phyloP scores from a whole-genome alignment of 2,888 invertebrate species.

The Nysson spinosus region DNA sequence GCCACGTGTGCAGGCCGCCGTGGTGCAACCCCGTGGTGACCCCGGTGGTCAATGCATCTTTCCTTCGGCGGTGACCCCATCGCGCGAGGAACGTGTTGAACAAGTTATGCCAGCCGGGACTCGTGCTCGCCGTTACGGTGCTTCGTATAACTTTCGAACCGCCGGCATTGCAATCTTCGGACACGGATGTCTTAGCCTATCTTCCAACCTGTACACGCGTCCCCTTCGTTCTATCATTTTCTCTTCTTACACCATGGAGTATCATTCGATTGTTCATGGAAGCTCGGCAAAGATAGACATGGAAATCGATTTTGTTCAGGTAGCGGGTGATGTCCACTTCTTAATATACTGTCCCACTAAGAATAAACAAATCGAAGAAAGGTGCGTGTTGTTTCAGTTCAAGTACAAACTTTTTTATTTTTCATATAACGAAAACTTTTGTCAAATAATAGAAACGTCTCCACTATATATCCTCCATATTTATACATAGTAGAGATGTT shows the following conservation, averaged over 20 bases:
- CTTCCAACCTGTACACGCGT: slow-evolving; percentile 23
- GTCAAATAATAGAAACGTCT: too few relatives aligned
- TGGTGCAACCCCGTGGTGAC: slow-evolving; percentile 64
- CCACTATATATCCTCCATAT: too few relatives aligned
- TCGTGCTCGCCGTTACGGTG: slow-evolving; percentile 27
- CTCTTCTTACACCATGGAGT: slow-evolving; percentile 12
- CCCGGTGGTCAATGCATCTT: slow-evolving; percentile 65
- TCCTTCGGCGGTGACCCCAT: slow-evolving; percentile 68
- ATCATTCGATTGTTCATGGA: slow-evolving; percentile 54
- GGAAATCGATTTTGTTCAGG: slow-evolving; percentile 59
- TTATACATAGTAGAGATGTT: too few relatives aligned
- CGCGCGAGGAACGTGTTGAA: slow-evolving; percentile 70
- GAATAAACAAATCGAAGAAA: slow-evolving; percentile 29
- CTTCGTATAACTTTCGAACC: slow-evolving; percentile 21
- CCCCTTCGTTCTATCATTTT: slow-evolving; percentile 15
- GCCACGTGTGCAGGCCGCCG: slow-evolving; percentile 59
- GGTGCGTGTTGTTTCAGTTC: too few relatives aligned
- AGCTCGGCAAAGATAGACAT: slow-evolving; percentile 33
- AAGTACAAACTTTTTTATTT: too few relatives aligned
- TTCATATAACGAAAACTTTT: too few relatives aligned
- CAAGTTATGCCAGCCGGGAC: slow-evolving; percentile 65
- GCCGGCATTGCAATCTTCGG: slow-evolving; percentile 24
- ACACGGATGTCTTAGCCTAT: slow-evolving; percentile 34
- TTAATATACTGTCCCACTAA: slow-evolving; percentile 39
- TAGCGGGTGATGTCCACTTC: slow-evolving; percentile 41